Base-by-base conservation (phyloP, 2,888 invertebrate genomes). In the Galerucella nymphaeae region DNA sequence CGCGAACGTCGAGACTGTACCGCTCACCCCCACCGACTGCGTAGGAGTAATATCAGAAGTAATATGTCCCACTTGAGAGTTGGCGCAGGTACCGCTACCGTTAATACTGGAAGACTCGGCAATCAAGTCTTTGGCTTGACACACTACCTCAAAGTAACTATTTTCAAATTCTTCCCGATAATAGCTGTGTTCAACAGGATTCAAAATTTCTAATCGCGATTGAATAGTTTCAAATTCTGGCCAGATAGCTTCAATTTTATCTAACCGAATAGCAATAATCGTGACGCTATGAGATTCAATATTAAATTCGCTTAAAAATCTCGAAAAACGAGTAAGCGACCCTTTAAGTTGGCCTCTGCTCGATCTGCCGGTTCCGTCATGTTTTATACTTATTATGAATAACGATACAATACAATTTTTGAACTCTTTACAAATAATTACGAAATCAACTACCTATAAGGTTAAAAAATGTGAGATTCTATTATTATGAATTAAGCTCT, bases 91-190 rank as follows among this genome's bases (percentile, higher is more conserved):
- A n/a, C 48, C 48, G 48, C 48, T 48, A 13, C 13, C 48, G n/a
- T 48, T 48, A 48, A 48, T 48, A n/a, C 48, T 48, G 48, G 48
- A 13, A n/a, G n/a, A n/a, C 48, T 48, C 48, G 48, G n/a, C 48
- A 2, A 8, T 48, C 48, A 48, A 48, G n/a, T 48, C 4, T 48
- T 48, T 48, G 48, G 48, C 48, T 48, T 48, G 11, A n/a, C 48
- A 48, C 48, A 48, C 48, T n/a, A 48, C 1, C 4, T 48, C 48
- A 48, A 48, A 48, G 4, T 48, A 48, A 48, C 13, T 48, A 48
- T 48, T 48, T 48, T 30, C 23, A 30, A 30, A 30, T 30, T 30
- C 23, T 30, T 30, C 23, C 23, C 23, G 23, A 30, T 30, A 30
- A 30, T 30, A 2, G 0, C 23, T 30, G 23, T 30, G 23, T 4